Percentiles rank a stretch among this genome's conserved stretches.
These are phyloP conservation scores for Zygaena filipendulae DNA, from an alignment of 2,888 invertebrate genomes.

Conservation along the genomic window DNA sequence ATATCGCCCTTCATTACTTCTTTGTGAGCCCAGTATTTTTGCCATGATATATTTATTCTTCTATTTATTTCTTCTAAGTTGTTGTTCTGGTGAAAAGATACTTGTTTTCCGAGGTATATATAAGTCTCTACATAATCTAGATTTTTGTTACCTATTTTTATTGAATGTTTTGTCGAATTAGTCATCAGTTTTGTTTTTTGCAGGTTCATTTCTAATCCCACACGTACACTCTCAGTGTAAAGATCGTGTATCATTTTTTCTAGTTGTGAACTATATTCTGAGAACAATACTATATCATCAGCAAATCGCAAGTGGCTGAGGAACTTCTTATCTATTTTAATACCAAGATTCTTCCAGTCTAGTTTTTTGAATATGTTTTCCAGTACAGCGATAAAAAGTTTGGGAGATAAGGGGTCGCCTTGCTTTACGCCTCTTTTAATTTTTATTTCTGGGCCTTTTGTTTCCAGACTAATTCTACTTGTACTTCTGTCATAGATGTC, in stretches of 20 bases:
- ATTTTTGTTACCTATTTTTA: slow-evolving; percentile 5
- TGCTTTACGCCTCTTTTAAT: neutral
- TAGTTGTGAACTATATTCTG: slow-evolving; percentile 4
- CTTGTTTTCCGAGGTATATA: slow-evolving; percentile 13
- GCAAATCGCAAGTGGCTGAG: slow-evolving; percentile 3
- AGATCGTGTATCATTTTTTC: slow-evolving; percentile 13
- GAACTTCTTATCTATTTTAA: slow-evolving; percentile 1
- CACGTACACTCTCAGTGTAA: slow-evolving; percentile 8
- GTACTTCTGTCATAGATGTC: neutral
- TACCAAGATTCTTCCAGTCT: slow-evolving; percentile 1
- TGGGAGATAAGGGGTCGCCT: slow-evolving; percentile 40
- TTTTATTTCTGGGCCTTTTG: slow-evolving; percentile 4
- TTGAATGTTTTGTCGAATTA: slow-evolving; percentile 6
- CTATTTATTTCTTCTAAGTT: slow-evolving; percentile 6
- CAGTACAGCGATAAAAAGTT: slow-evolving; percentile 41
- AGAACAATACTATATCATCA: neutral
- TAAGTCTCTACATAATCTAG: slow-evolving; percentile 13
- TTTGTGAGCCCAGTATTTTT: slow-evolving; percentile 1
- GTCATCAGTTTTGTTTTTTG: slow-evolving; percentile 17
- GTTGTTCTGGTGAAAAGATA: slow-evolving; percentile 6
- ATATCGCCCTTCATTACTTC: no score
- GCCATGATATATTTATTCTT: slow-evolving; percentile 8
- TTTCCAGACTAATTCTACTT: slow-evolving; percentile 10
- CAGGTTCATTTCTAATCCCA: slow-evolving; percentile 15
- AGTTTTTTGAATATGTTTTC: slow-evolving; percentile 1